Evolutionary conservation across 2,113 vertebrate genomes (phyloP).

Genomic region (Nesospiza acunhae): DNA sequence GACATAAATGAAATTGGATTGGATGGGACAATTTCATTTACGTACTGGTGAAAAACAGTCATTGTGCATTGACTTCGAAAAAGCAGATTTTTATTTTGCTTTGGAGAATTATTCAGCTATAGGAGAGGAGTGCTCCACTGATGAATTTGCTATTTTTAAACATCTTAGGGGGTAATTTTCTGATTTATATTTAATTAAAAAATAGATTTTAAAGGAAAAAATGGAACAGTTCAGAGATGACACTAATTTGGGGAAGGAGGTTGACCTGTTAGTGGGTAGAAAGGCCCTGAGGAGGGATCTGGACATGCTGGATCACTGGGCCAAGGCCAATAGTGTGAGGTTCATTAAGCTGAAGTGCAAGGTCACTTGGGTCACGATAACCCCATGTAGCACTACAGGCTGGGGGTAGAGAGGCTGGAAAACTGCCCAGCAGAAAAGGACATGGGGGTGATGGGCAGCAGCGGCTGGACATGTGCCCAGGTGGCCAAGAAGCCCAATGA

Average conservation of each 20-base stretch:
- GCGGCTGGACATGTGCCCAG: rapidly evolving
- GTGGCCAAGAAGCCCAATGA: not conserved
- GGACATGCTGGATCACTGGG: not conserved
- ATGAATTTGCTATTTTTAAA: not conserved
- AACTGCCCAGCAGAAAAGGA: not conserved
- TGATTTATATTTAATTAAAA: not conserved
- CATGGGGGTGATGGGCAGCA: rapidly evolving
- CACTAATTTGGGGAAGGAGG: rapidly evolving
- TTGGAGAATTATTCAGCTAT: not conserved
- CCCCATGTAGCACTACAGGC: too few relatives aligned
- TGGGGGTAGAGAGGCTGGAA: not conserved
- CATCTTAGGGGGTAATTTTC: not conserved
- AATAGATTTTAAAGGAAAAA: not conserved
- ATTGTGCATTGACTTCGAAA: not conserved
- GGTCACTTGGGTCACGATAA: not conserved
- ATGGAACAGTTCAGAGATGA: not conserved
- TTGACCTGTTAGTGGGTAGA: not conserved
- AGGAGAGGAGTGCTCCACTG: rapidly evolving
- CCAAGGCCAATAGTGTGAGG: not conserved
- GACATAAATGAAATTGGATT: not conserved
- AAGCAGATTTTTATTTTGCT: not conserved
- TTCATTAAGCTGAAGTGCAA: rapidly evolving
- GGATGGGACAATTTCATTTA: not conserved
- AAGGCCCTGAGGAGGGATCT: not conserved
- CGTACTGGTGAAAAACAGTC: not conserved